These are phyloP conservation scores for Albula glossodonta DNA, from an alignment of 2,113 vertebrate genomes.

Conservation along the genomic window DNA sequence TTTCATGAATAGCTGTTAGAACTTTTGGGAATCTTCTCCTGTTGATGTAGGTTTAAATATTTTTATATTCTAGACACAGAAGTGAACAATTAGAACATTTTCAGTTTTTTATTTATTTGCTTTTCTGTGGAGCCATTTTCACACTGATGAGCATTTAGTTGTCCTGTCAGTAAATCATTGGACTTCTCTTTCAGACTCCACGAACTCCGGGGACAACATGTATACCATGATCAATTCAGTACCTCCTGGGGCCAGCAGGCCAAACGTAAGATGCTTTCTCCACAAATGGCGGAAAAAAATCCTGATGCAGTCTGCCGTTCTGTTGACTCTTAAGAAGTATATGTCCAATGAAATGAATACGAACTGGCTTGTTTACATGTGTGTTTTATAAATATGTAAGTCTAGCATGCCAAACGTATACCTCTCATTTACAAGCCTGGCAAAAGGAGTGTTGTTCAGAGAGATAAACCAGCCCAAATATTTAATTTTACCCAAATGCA, in stretches of 20 bases:
- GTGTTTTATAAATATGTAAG: not conserved
- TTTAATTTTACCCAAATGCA: too few relatives aligned
- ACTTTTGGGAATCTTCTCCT: too few relatives aligned
- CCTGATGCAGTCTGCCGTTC: not conserved
- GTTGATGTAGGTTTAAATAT: too few relatives aligned
- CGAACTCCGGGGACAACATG: conserved; percentile 98
- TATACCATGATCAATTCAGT: conserved; percentile 98
- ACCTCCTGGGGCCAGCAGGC: conserved; percentile 89
- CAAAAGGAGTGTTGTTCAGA: too few relatives aligned
- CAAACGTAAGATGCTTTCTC: conserved; percentile 79
- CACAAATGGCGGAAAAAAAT: not conserved
- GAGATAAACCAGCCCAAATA: too few relatives aligned
- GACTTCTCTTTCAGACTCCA: conserved; percentile 84
- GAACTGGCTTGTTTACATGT: not conserved
- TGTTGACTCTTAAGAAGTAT: not conserved
- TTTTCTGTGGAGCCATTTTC: not conserved
- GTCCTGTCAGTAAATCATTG: not conserved
- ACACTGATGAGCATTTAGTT: not conserved
- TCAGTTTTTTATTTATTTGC: not conserved
- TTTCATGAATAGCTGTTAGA: too few relatives aligned
- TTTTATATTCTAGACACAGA: too few relatives aligned
- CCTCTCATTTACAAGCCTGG: too few relatives aligned
- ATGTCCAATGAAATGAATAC: not conserved
- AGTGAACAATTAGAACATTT: not conserved
- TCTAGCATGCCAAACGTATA: too few relatives aligned